phyloP scores from a whole-genome alignment of 2,888 invertebrate species.

The Hypselothyrea guttata region DNA sequence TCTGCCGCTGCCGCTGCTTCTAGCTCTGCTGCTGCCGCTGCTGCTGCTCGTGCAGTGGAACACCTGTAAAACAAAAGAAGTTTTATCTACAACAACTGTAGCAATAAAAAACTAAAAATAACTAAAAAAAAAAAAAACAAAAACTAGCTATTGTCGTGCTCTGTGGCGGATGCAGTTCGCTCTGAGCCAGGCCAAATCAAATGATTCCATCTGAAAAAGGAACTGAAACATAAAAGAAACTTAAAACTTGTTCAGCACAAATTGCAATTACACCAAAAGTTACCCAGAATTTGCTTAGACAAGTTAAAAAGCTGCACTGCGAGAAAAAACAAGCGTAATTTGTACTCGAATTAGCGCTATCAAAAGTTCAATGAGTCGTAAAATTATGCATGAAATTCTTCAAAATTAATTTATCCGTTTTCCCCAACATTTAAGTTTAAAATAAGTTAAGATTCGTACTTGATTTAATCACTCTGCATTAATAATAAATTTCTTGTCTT shows the following conservation, averaged over 20 bases:
- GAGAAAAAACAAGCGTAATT: too few relatives aligned
- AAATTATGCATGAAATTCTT: too few relatives aligned
- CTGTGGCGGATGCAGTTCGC: constrained; percentile 58
- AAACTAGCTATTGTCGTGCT: constrained; percentile 51
- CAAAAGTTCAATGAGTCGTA: too few relatives aligned
- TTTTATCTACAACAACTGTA: constrained; percentile 55
- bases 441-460: too few relatives aligned
- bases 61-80: constrained; percentile 72
- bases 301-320: constrained; percentile 29
- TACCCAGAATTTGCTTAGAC: constrained; percentile 42
- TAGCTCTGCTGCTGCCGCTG: constrained; percentile 25
- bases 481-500: too few relatives aligned
- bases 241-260: constrained; percentile 63
- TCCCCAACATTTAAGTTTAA: too few relatives aligned
- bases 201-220: constrained; percentile 27
- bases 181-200: constrained; percentile 38
- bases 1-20: constrained; percentile 44
- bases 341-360: too few relatives aligned
- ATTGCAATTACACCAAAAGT: constrained; percentile 46
- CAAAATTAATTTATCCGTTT: too few relatives aligned
- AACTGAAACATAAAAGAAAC: constrained; percentile 25
- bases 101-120: too few relatives aligned
- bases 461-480: too few relatives aligned
- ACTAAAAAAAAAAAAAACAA: constrained; percentile 18
- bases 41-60: constrained; percentile 68